Evolutionary conservation across 2,888 invertebrate species (phyloP).

Genomic region (Cosmorhoe ocellata): DNA sequence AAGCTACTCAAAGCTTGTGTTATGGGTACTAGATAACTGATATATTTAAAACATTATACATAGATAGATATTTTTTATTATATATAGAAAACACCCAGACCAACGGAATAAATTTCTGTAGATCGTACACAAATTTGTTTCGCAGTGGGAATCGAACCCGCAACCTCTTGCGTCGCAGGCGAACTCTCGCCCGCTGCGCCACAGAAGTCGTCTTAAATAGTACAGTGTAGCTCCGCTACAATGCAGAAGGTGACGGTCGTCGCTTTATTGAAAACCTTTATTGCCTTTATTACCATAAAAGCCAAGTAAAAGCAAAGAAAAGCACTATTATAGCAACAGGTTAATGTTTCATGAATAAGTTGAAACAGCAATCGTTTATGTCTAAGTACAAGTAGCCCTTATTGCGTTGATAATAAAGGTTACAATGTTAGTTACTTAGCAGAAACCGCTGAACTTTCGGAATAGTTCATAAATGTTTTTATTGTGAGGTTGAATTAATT

Average conservation of each 20-base stretch:
- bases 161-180: no score
- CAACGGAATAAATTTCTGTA: no score
- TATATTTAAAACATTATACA: no score
- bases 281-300: slow-evolving; percentile 18
- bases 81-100: no score
- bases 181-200: no score
- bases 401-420: slow-evolving; percentile 18
- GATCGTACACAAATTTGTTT: no score
- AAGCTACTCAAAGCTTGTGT: no score
- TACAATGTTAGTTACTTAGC: slow-evolving; percentile 17
- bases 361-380: slow-evolving; percentile 27
- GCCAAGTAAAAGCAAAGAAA: slow-evolving; percentile 25
- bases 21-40: no score
- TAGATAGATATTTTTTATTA: no score
- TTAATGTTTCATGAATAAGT: slow-evolving; percentile 33
- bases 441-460: slow-evolving; percentile 17
- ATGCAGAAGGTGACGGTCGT: not conserved
- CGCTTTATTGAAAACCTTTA: not conserved
- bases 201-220: no score
- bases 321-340: slow-evolving; percentile 33
- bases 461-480: slow-evolving; percentile 6
- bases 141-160: no score
- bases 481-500: slow-evolving; percentile 9
- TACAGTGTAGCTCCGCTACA: not conserved
- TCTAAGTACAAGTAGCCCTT: slow-evolving; percentile 24